Base-by-base conservation (phyloP, 2,797 vertebrate genomes). In the Cheirogaleus major region DNA sequence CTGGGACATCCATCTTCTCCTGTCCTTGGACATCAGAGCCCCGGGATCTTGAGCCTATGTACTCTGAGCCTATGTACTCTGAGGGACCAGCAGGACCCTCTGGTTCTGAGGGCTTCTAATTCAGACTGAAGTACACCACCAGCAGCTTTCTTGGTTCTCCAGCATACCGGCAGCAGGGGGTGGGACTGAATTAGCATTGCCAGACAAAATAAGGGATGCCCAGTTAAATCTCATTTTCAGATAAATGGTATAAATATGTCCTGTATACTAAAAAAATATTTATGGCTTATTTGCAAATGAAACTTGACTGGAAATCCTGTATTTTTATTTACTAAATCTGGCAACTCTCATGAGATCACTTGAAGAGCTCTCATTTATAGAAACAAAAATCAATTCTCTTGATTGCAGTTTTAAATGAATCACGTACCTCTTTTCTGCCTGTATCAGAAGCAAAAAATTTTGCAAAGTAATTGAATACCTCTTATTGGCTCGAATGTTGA, bases 161-260 rank as follows among this genome's bases (percentile, higher is more conserved):
- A 48, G 22, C 23, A 48, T 59, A 4, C 32, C 38, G 7, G 32
- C 8, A 20, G 48, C 18, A 72, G 32, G 22, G 48, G 67, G 38
- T 30, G 4, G 67, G 6, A 48, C 41, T 84, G 25, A 96, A 79
- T 79, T 75, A 73, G 18, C 8, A 7, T 57, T 91, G 22, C 30
- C 43, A 90, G 52, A 38, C 38, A 88, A 89, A 95, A 70, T 73
- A 86, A 87, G 43, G 12, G 25, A 85, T 55, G 17, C 4, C 9
- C 8, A 59, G 10, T 78, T 82, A 95, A 75, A 80, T 88, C 23
- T 65, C 41, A 76, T 84, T 91, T 89, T 93, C 59, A 67, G n/a
- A 72, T 70, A 70, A 96, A 67, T 1, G 70, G 18, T 52, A 7
- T 41, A 86, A 76, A 18, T 78, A 75, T 91, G 43, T 90, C 18